Percentiles rank a stretch among this genome's conserved stretches.
Evolutionary conservation across 2,888 invertebrate genomes (phyloP).

Genomic region (Phrixothrix hirtus): DNA sequence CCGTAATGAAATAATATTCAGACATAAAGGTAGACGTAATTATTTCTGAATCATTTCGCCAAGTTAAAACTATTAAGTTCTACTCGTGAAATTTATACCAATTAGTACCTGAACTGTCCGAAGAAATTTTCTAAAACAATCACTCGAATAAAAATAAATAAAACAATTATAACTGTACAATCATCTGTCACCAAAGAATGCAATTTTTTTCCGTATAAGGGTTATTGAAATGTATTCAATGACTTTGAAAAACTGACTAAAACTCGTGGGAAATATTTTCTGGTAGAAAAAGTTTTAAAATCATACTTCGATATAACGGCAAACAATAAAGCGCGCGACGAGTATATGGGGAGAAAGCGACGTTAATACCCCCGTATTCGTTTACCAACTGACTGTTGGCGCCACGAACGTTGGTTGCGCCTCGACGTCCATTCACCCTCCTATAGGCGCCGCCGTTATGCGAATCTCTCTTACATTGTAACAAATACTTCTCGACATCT

Average conservation of each 20-base stretch:
- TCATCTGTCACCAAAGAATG: slow-evolving; percentile 21
- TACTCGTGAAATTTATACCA: too few relatives aligned
- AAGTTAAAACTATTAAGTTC: slow-evolving; percentile 8
- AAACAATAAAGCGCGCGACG: slow-evolving; percentile 14
- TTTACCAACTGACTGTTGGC: slow-evolving; percentile 31
- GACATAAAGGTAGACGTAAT: too few relatives aligned
- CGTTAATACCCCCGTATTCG: slow-evolving; percentile 18
- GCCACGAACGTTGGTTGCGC: slow-evolving; percentile 35
- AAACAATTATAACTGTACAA: slow-evolving; percentile 4
- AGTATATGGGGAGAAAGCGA: slow-evolving; percentile 7
- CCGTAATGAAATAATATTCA: too few relatives aligned
- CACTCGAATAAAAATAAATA: neutral
- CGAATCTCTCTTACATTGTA: slow-evolving; percentile 43
- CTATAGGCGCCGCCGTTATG: slow-evolving; percentile 44
- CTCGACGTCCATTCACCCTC: slow-evolving; percentile 49
- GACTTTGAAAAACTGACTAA: too few relatives aligned
- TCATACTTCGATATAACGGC: slow-evolving; percentile 6
- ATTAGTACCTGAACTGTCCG: slow-evolving; percentile 5
- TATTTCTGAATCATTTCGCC: slow-evolving; percentile 10
- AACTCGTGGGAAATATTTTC: too few relatives aligned
- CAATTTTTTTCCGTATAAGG: too few relatives aligned
- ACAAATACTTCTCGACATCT: too few relatives aligned
- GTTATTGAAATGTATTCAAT: too few relatives aligned
- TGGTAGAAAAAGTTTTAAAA: neutral
- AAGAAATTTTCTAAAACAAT: neutral